phyloP scores from a whole-genome alignment of 1,140 invertebrate species.

The Akabosia matsudoensis region DNA sequence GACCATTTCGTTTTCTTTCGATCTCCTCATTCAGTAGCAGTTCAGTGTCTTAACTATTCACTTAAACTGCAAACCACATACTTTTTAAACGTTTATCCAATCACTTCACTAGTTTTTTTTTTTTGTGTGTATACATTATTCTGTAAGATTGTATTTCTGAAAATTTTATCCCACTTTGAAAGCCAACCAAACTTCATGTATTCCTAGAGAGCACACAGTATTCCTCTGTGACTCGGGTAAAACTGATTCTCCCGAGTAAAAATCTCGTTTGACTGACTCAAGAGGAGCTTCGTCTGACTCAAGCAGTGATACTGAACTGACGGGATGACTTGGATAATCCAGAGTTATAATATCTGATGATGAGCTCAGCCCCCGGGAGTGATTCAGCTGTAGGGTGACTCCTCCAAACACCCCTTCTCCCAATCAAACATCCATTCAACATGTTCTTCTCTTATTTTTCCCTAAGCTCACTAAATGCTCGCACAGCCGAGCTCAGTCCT shows the following conservation, averaged over 20 bases:
- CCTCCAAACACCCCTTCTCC: slow-evolving; percentile 21
- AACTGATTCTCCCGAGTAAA: neutral
- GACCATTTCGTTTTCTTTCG: slow-evolving; percentile 21
- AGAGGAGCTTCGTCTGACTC: neutral
- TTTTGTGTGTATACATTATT: too few relatives aligned
- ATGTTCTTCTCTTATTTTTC: slow-evolving; percentile 6
- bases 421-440: slow-evolving; percentile 21
- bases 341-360: slow-evolving; percentile 23
- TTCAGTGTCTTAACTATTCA: neutral
- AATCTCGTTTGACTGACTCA: too few relatives aligned
- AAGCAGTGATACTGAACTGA: slow-evolving; percentile 3
- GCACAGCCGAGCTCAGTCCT: too few relatives aligned
- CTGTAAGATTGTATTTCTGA: too few relatives aligned
- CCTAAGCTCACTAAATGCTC: too few relatives aligned
- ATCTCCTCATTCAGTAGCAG: neutral
- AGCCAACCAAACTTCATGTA: too few relatives aligned
- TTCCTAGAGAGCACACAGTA: too few relatives aligned
- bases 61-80: neutral
- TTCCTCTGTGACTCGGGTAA: neutral
- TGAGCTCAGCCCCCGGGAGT: slow-evolving; percentile 22
- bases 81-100: neutral
- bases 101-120: too few relatives aligned
- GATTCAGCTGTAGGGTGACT: slow-evolving; percentile 18
- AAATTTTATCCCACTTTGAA: too few relatives aligned
- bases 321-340: slow-evolving; percentile 23